Evolutionary conservation across 1,140 invertebrate species (phyloP), one percentile per base, ranked within the genome.

Genomic region (Trinorchestia longiramus): DNA sequence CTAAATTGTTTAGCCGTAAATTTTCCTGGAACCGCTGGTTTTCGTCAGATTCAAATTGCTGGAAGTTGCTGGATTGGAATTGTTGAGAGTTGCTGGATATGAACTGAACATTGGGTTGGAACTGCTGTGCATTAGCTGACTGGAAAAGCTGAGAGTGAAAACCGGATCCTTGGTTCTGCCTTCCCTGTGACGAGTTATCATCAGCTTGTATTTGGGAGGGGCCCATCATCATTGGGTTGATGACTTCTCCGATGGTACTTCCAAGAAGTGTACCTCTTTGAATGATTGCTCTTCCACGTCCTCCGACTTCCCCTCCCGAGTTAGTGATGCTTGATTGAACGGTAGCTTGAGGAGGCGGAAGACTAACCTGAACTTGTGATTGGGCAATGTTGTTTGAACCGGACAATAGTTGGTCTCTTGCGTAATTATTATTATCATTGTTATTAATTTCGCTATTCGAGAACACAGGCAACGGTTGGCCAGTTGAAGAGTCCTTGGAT

Each of bases 371-470:
- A 44, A 94, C 43, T 40, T 94, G 92, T 0, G 92, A 94, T 94
- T 94, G 92, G 43, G 92, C 43, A 11, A 94, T 94, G 92, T 94
- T 94, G 40, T 94, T 44, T 43, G 92, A 94, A 47, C 92, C 92
- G 6, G 92, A 94, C 19, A 94, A 43, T 0, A 94, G 92, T 40
- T 94, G 92, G 44, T 94, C 92, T 45, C 43, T 94, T 45, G 92
- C 44, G 43, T 94, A 43, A 36, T 77, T 77, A 77, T 77, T 77
- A 36, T 77, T 77, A 23, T 77, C 62, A 28, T 77, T 77, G 28
- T 77, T 77, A 77, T 23, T 77, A 77, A 11, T 77, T 11, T 77
- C 28, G 44, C 40, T 28, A 11, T 94, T 47, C 19, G 92, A n/a
- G 40, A 94, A 94, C 28, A 94, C 40, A 43, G 92, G 92, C 40